These are phyloP conservation scores for Drosophila multiciliata DNA, from an alignment of 2,888 invertebrate genomes.

Conservation along the genomic window DNA sequence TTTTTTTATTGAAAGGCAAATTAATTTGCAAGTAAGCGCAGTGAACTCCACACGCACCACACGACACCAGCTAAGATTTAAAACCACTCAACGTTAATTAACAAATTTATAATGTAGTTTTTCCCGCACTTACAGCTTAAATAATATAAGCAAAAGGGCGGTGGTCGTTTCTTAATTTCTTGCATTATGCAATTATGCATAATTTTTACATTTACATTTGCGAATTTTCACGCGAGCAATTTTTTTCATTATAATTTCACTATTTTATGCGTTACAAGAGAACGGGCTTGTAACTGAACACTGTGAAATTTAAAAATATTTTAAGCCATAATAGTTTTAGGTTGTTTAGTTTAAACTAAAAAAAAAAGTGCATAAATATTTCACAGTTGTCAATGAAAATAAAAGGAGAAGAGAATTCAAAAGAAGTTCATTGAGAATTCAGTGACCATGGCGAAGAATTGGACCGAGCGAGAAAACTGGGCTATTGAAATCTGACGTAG, in stretches of 20 bases:
- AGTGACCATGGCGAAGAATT: conserved; percentile 4
- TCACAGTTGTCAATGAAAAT: background rate
- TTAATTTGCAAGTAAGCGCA: conserved; percentile 71
- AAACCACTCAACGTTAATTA: conserved; percentile 59
- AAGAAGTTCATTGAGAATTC: background rate
- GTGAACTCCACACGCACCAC: conserved; percentile 57
- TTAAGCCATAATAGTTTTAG: background rate
- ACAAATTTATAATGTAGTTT: conserved; percentile 31
- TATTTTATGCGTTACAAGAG: conserved; percentile 23
- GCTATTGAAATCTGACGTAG: background rate
- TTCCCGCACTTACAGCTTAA: conserved; percentile 32
- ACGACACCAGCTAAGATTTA: conserved; percentile 29
- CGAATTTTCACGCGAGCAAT: conserved; percentile 24
- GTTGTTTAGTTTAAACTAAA: no score
- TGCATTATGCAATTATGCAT: conserved; percentile 70
- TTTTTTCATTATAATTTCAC: conserved; percentile 35
- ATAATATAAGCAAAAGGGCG: conserved; percentile 54
- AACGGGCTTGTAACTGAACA: background rate
- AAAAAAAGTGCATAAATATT: background rate
- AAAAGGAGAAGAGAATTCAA: background rate
- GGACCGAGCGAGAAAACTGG: conserved; percentile 10
- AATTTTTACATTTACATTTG: conserved; percentile 42
- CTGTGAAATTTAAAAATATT: background rate
- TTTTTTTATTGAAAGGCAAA: conserved; percentile 62
- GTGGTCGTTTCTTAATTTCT: conserved; percentile 39